A percentile compares a stretch with the other conserved stretches of the same genome.
These are phyloP conservation scores for Petrolisthes cinctipes DNA, from an alignment of 2,888 invertebrate genomes.

Conservation along the genomic window DNA sequence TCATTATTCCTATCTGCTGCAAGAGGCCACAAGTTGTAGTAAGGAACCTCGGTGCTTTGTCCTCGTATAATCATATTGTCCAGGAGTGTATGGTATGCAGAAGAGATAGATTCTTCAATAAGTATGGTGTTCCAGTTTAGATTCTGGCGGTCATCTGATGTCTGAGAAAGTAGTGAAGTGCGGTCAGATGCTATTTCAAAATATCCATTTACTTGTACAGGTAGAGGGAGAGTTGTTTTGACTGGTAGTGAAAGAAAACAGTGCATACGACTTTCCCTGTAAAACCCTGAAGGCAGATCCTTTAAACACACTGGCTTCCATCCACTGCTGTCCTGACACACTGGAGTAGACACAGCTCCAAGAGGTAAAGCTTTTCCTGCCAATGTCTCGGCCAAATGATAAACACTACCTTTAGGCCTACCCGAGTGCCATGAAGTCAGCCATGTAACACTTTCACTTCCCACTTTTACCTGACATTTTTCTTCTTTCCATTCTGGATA, in stretches of 20 bases:
- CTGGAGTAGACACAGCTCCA: constrained; percentile 36
- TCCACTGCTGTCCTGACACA: neutral
- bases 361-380: constrained; percentile 30
- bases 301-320: constrained; percentile 19
- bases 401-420: neutral
- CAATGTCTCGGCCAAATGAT: constrained; percentile 6
- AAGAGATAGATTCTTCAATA: constrained; percentile 27
- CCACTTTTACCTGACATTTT: neutral
- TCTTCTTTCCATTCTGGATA: neutral
- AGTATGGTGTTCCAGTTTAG: constrained; percentile 32
- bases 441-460: constrained; percentile 22
- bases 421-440: constrained; percentile 42
- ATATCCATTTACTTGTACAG: constrained; percentile 36
- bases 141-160: constrained; percentile 34
- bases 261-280: constrained; percentile 37
- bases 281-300: constrained; percentile 41
- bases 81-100: constrained; percentile 25
- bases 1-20: neutral
- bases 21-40: constrained; percentile 27
- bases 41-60: neutral
- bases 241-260: constrained; percentile 45
- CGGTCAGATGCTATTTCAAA: constrained; percentile 48
- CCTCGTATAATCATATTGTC: neutral
- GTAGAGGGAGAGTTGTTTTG: constrained; percentile 10
- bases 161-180: constrained; percentile 27